Conservation (phyloP, 2,113 vertebrate genomes). For the Crocuta crocuta region DNA sequence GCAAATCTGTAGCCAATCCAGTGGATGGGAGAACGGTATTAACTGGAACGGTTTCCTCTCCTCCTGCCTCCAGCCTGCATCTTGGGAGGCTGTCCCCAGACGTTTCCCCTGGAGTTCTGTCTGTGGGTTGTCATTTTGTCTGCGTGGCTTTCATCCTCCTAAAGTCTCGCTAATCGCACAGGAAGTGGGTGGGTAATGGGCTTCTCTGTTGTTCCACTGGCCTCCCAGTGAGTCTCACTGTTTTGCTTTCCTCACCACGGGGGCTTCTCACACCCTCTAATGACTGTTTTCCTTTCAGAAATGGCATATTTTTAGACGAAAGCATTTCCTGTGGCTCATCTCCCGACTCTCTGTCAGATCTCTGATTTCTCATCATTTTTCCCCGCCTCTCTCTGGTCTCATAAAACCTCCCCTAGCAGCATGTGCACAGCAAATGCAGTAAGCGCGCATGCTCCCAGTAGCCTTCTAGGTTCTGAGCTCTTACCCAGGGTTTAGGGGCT, state of each 20-base stretch:
- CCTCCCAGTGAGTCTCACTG: conserved; percentile 55
- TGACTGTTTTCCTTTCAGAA: conserved; percentile 77
- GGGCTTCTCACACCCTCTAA: conserved; percentile 74
- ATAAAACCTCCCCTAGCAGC: conserved; percentile 53
- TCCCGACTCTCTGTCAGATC: conserved; percentile 65
- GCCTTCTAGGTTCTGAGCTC: neutral
- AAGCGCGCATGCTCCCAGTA: too few species aligned
- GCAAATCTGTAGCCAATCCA: neutral
- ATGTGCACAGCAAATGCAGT: neutral
- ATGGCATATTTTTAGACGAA: conserved; percentile 75
- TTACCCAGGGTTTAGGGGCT: accelerated
- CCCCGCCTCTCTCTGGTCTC: conserved; percentile 28
- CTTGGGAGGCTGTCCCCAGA: conserved; percentile 43
- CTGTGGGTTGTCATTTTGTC: conserved; percentile 70
- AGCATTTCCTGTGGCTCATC: conserved; percentile 67
- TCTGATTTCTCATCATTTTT: conserved; percentile 63
- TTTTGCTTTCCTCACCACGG: conserved; percentile 28
- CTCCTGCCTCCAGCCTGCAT: conserved; percentile 53
- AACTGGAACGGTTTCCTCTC: conserved; percentile 55
- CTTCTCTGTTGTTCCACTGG: conserved; percentile 69
- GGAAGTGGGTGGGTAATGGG: conserved; percentile 79
- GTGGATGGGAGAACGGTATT: conserved; percentile 5
- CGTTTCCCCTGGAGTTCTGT: conserved; percentile 53
- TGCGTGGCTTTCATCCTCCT: conserved; percentile 58
- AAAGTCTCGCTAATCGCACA: conserved; percentile 45